These are phyloP conservation scores for Girardia tigrina DNA, from an alignment of 2,888 invertebrate genomes.

Conservation along the genomic window DNA sequence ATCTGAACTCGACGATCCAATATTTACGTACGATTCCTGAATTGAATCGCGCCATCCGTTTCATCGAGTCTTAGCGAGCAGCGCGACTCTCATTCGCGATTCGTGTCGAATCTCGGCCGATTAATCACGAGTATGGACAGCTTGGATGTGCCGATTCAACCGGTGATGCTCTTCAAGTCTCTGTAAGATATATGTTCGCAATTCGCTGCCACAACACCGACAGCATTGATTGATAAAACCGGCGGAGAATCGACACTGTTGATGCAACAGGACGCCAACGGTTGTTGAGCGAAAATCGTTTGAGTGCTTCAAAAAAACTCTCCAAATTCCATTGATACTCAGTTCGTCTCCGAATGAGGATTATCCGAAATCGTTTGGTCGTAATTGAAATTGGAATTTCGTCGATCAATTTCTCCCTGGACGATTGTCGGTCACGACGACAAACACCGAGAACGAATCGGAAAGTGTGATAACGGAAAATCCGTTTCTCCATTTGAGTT, in stretches of 20 bases:
- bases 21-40: slow-evolving; percentile 90
- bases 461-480: slow-evolving; percentile 57
- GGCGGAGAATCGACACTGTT: slow-evolving; percentile 27
- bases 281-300: slow-evolving; percentile 87
- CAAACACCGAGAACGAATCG: slow-evolving; percentile 30
- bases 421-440: slow-evolving; percentile 53
- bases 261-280: slow-evolving; percentile 68
- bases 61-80: slow-evolving; percentile 29
- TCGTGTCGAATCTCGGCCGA: slow-evolving; percentile 58
- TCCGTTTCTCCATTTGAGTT: slow-evolving; percentile 80
- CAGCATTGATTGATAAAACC: slow-evolving; percentile 61
- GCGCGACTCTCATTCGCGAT: background rate
- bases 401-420: slow-evolving; percentile 89
- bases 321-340: slow-evolving; percentile 38
- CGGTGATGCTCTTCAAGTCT: slow-evolving; percentile 65
- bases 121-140: slow-evolving; percentile 66
- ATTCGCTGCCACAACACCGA: slow-evolving; percentile 73
- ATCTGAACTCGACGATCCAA: slow-evolving; percentile 92
- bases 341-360: background rate
- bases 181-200: slow-evolving; percentile 73
- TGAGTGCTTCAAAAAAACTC: slow-evolving; percentile 73
- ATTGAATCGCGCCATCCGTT: slow-evolving; percentile 53
- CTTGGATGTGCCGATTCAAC: slow-evolving; percentile 58
- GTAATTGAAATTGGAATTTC: slow-evolving; percentile 52
- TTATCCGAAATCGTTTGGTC: slow-evolving; percentile 13